A percentile compares a stretch with the other conserved stretches of the same genome.
These are phyloP conservation scores for Helicorthomorpha holstii DNA, from an alignment of 1,140 invertebrate genomes.

Conservation along the genomic window DNA sequence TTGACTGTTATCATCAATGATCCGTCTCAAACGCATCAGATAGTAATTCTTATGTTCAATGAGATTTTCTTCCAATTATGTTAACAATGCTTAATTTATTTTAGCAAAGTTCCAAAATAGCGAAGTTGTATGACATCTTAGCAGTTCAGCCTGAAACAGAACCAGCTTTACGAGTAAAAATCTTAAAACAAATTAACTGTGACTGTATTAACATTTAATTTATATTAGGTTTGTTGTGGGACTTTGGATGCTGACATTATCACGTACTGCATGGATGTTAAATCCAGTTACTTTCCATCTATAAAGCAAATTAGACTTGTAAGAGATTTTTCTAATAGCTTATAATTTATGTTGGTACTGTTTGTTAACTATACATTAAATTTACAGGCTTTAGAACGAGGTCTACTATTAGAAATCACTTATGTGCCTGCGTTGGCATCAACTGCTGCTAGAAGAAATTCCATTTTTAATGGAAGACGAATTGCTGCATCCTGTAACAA, in stretches of 20 bases:
- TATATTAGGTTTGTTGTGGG: not conserved
- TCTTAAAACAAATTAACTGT: too few relatives aligned
- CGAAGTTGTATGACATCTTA: not conserved
- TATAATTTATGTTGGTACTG: too few relatives aligned
- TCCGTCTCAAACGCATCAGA: not conserved
- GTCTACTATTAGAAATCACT: not conserved
- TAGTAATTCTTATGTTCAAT: not conserved
- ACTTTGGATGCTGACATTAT: not conserved
- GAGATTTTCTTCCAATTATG: too few relatives aligned
- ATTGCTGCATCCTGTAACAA: not conserved
- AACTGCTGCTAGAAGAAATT: not conserved
- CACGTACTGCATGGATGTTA: too few relatives aligned
- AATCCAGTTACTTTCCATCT: too few relatives aligned
- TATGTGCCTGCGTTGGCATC: not conserved
- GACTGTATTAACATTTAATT: too few relatives aligned
- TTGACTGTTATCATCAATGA: not conserved
- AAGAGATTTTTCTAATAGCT: too few relatives aligned
- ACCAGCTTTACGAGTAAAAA: not conserved
- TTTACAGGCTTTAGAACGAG: not conserved
- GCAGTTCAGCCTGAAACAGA: not conserved
- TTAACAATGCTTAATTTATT: too few relatives aligned
- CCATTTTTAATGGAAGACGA: not conserved
- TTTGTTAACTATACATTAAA: too few relatives aligned
- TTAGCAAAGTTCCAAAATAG: not conserved
- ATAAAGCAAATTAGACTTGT: too few relatives aligned